Evolutionary conservation across 2,888 invertebrate genomes (phyloP).

Genomic region (Therioaphis trifolii): DNA sequence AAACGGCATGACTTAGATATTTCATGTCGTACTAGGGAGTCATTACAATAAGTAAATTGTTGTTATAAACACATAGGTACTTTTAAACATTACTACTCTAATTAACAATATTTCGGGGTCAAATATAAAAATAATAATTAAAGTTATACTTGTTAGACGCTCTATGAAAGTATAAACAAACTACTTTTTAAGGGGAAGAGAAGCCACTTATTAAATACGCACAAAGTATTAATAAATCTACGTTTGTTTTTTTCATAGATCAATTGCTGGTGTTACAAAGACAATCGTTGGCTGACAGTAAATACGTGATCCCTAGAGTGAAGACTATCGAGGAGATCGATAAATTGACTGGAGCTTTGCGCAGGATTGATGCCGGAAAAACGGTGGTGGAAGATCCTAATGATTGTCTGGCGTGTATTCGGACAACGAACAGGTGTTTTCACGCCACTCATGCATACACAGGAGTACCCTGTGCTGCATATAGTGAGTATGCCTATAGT

Average conservation of each 20-base stretch:
- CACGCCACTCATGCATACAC: conserved; percentile 93
- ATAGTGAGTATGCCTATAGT: conserved; percentile 75
- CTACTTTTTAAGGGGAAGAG: no score
- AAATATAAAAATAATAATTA: no score
- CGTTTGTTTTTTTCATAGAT: conserved; percentile 70
- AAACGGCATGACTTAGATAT: background rate
- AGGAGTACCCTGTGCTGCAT: conserved; percentile 87
- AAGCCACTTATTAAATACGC: no score
- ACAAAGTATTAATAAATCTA: background rate
- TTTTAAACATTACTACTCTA: no score
- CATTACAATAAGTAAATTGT: no score
- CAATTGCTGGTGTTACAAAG: conserved; percentile 81
- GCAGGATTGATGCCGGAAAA: conserved; percentile 67
- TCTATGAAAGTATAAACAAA: no score
- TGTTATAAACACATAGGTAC: no score
- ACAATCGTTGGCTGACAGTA: conserved; percentile 52
- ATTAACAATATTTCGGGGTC: no score
- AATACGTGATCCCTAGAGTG: conserved; percentile 68
- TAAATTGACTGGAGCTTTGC: conserved; percentile 68
- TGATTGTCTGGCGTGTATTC: conserved; percentile 84
- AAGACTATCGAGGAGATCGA: conserved; percentile 69
- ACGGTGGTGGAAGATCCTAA: conserved; percentile 67
- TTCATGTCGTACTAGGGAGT: background rate
- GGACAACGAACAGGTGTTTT: conserved; percentile 88
- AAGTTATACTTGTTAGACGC: no score